Conservation (phyloP, 2,888 invertebrate species). For the Gisinianus flammeolus region DNA sequence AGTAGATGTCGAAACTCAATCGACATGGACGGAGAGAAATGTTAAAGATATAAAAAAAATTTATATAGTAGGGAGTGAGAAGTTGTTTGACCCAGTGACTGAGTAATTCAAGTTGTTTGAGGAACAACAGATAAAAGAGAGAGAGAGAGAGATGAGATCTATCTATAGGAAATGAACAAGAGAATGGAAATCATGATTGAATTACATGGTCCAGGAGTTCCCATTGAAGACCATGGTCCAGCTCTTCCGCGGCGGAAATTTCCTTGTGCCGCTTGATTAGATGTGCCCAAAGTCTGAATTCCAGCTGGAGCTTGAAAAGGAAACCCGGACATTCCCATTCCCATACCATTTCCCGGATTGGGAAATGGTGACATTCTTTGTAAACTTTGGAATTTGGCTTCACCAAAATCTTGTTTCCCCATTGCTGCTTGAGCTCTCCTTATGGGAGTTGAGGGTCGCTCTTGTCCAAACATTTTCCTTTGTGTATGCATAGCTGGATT, state of each 20-base stretch:
- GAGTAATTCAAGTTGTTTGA: neutral
- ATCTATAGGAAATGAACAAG: neutral
- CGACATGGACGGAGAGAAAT: neutral
- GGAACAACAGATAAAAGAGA: neutral
- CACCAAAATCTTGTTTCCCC: conserved; percentile 37
- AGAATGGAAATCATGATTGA: conserved; percentile 1
- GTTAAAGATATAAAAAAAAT: neutral
- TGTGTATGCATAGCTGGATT: conserved; percentile 15
- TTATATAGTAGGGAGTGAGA: neutral
- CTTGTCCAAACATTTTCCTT: conserved; percentile 30
- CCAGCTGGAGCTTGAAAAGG: neutral
- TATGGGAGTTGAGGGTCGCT: conserved; percentile 31
- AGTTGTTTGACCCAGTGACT: neutral
- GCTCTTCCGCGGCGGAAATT: conserved; percentile 1
- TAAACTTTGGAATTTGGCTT: conserved; percentile 13
- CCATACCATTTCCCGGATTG: neutral
- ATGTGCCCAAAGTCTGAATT: neutral
- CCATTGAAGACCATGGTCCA: conserved; percentile 33
- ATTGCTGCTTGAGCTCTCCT: conserved; percentile 42
- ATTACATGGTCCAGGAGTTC: conserved; percentile 34
- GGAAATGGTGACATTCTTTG: conserved; percentile 12
- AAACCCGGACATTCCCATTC: neutral
- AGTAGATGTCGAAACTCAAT: neutral
- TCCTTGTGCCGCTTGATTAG: conserved; percentile 3
- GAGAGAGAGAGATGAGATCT: neutral